Evolutionary conservation across 1,140 invertebrate species (phyloP).

Genomic region (Microplitis mediator): DNA sequence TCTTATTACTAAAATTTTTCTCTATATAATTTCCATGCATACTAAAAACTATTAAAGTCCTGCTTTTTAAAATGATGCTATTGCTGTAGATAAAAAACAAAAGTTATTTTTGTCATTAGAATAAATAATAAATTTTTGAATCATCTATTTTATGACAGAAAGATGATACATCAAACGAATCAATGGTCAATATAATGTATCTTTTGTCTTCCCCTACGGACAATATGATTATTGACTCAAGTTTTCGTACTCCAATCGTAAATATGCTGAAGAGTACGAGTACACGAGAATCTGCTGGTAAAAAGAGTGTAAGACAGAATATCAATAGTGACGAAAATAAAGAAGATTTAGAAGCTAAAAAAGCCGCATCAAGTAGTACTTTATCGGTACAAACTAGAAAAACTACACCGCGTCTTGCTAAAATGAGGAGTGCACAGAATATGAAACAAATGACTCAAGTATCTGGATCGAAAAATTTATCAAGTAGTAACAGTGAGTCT

Average conservation of each 20-base stretch:
- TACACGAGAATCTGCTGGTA: slow-evolving; percentile 50
- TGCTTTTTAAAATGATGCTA: no score
- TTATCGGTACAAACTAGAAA: slow-evolving; percentile 48
- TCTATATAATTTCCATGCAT: no score
- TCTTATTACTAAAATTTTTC: no score
- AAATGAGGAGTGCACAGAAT: slow-evolving; percentile 58
- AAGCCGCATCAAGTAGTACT: neutral
- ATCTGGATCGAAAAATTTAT: slow-evolving; percentile 44
- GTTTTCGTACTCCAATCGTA: slow-evolving; percentile 47
- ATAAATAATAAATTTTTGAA: neutral
- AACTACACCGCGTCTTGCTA: slow-evolving; percentile 57
- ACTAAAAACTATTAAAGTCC: no score
- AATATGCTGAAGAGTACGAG: slow-evolving; percentile 66
- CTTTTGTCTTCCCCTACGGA: slow-evolving; percentile 18
- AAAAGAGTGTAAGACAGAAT: slow-evolving; percentile 41
- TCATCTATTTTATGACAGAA: neutral
- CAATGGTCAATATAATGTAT: neutral
- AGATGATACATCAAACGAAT: neutral
- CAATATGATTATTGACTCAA: slow-evolving; percentile 13
- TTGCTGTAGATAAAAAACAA: no score
- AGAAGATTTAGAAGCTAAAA: neutral
- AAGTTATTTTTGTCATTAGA: neutral
- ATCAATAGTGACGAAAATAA: neutral
- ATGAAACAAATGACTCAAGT: slow-evolving; percentile 56
- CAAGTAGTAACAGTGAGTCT: slow-evolving; percentile 28